These are phyloP conservation scores for Florisuga fusca DNA, from an alignment of 2,797 vertebrate genomes.

Conservation along the genomic window DNA sequence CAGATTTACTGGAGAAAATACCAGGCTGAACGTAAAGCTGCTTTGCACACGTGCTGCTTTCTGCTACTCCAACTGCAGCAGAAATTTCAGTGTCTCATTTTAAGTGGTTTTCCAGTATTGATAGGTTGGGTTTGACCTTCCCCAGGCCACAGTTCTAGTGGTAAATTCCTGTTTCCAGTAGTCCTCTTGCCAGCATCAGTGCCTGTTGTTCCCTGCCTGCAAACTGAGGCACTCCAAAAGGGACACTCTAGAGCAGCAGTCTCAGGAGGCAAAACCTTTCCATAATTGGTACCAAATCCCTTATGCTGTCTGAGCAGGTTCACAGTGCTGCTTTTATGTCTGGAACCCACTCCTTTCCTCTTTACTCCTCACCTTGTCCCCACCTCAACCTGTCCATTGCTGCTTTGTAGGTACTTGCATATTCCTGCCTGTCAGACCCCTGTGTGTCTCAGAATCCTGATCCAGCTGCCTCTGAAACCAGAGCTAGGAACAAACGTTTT, in stretches of 20 bases:
- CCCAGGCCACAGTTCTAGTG: not conserved
- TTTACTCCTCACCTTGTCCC: fast-evolving
- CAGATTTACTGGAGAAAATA: not conserved
- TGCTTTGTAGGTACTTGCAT: not conserved
- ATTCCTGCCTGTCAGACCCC: not conserved
- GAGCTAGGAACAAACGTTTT: not conserved
- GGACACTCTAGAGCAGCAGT: fast-evolving
- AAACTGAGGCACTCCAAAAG: not conserved
- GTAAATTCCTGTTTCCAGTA: not conserved
- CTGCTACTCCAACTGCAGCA: not conserved
- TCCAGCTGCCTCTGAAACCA: not conserved
- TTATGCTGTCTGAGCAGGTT: not conserved
- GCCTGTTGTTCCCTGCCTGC: not conserved
- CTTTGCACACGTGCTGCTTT: not conserved
- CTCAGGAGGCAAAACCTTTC: not conserved
- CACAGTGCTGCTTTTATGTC: not conserved
- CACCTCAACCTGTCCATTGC: not conserved
- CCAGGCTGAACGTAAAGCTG: not conserved
- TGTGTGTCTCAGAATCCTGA: too few species aligned
- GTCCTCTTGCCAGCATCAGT: not conserved
- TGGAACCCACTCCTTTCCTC: not conserved
- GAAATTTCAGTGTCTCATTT: not conserved
- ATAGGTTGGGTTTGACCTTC: not conserved
- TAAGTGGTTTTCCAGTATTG: not conserved
- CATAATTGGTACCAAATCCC: not conserved